Conservation (phyloP, 1,140 invertebrate genomes). For the Drosophila jambulina region DNA sequence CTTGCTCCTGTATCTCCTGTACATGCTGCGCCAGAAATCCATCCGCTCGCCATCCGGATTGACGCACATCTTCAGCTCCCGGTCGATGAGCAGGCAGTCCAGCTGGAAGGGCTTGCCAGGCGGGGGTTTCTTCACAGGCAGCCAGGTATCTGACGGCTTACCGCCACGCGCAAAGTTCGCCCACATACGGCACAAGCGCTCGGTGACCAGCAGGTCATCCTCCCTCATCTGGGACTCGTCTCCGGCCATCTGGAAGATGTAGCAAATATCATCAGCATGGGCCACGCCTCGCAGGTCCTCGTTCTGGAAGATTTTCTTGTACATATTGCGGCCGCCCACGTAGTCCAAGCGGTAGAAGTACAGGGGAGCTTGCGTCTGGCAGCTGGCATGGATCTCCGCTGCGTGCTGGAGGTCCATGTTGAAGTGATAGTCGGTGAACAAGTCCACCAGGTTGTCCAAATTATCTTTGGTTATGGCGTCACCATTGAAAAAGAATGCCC, state of each 20-base stretch:
- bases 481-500: slow-evolving; percentile 74
- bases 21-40: slow-evolving; percentile 83
- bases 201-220: slow-evolving; percentile 85
- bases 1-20: slow-evolving; percentile 55
- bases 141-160: slow-evolving; percentile 75
- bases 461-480: slow-evolving; percentile 36
- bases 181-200: slow-evolving; percentile 87
- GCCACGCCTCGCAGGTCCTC: slow-evolving; percentile 86
- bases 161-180: slow-evolving; percentile 88
- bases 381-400: slow-evolving; percentile 60
- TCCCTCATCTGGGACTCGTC: slow-evolving; percentile 85
- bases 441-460: slow-evolving; percentile 58
- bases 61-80: slow-evolving; percentile 57
- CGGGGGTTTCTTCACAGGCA: slow-evolving; percentile 48
- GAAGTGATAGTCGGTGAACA: slow-evolving; percentile 74
- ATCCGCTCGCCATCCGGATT: slow-evolving; percentile 84
- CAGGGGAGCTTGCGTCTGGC: slow-evolving; percentile 62
- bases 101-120: slow-evolving; percentile 46
- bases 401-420: slow-evolving; percentile 62
- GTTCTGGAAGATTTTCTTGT: slow-evolving; percentile 84
- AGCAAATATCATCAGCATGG: slow-evolving; percentile 88
- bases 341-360: slow-evolving; percentile 86
- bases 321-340: slow-evolving; percentile 86
- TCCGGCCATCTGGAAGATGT: slow-evolving; percentile 87
- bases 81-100: slow-evolving; percentile 75